Evolutionary conservation across 2,797 vertebrate species (phyloP).

Genomic region (Acestrorhynchus altus): DNA sequence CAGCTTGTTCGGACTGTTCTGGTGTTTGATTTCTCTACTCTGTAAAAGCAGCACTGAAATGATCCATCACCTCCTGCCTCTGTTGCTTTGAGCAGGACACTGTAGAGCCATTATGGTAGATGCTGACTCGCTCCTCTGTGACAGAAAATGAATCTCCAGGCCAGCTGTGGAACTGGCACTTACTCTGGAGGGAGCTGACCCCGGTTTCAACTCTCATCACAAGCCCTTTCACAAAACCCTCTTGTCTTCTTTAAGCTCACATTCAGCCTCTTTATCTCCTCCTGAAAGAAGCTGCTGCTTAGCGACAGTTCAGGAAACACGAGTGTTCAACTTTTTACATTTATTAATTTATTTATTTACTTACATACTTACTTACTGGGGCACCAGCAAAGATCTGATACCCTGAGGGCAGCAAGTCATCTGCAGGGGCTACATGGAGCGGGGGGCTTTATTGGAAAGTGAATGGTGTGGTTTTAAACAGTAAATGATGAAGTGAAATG

Average conservation of each 20-base stretch:
- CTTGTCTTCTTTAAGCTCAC: not conserved
- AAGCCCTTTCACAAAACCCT: not conserved
- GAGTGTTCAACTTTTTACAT: no score
- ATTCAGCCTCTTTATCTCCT: not conserved
- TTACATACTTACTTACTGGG: no score
- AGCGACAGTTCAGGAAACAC: not conserved
- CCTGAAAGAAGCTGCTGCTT: not conserved
- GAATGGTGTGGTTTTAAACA: no score
- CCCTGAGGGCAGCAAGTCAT: no score
- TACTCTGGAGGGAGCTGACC: constrained; percentile 18
- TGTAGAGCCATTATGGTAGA: not conserved
- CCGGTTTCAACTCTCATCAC: constrained; percentile 24
- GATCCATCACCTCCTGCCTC: not conserved
- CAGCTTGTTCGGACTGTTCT: not conserved
- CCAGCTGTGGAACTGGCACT: constrained; percentile 29
- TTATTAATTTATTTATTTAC: no score
- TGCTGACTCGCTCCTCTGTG: constrained; percentile 5
- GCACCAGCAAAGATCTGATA: no score
- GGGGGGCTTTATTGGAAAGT: no score
- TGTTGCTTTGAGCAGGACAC: constrained; percentile 1
- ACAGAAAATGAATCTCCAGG: not conserved
- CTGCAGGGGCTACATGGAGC: no score
- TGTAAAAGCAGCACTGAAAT: not conserved
- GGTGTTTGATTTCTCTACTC: not conserved
- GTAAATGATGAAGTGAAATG: no score